Conservation (phyloP, 2,113 vertebrate species). For the Vidua macroura region DNA sequence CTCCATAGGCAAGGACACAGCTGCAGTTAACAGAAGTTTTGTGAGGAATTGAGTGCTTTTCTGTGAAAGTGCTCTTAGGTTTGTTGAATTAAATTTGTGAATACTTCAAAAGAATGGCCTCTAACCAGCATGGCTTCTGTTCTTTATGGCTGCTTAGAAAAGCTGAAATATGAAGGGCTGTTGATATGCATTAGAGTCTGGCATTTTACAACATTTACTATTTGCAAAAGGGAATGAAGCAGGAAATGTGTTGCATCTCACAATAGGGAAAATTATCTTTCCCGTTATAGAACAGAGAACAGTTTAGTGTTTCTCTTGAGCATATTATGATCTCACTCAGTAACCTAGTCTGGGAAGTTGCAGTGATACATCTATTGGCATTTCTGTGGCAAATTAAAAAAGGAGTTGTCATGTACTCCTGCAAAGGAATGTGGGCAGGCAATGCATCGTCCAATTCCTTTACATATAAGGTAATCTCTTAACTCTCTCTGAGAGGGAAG, state of each 20-base stretch:
- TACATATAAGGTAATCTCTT: conserved; percentile 57
- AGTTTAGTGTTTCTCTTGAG: not conserved
- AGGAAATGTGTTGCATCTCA: not conserved
- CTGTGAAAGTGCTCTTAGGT: not conserved
- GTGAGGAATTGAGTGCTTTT: not conserved
- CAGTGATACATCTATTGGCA: conserved; percentile 9
- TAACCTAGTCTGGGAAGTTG: conserved; percentile 25
- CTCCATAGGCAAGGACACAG: not conserved
- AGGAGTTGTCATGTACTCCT: conserved; percentile 48
- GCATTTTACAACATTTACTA: not conserved
- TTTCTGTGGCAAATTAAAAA: conserved; percentile 47
- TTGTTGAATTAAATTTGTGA: not conserved
- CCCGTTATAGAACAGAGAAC: not conserved
- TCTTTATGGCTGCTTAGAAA: not conserved
- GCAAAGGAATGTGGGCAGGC: conserved; percentile 52
- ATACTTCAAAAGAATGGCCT: not conserved
- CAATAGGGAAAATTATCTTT: not conserved
- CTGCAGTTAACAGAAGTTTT: not conserved
- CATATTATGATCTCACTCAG: conserved; percentile 41
- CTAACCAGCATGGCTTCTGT: not conserved
- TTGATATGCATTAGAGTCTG: not conserved
- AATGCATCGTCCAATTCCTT: conserved; percentile 32
- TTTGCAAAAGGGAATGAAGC: not conserved
- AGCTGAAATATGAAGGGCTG: not conserved
- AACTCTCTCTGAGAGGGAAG: conserved; percentile 34